These are phyloP conservation scores for Pedionomus torquatus DNA, from an alignment of 2,113 vertebrate genomes.

Conservation along the genomic window DNA sequence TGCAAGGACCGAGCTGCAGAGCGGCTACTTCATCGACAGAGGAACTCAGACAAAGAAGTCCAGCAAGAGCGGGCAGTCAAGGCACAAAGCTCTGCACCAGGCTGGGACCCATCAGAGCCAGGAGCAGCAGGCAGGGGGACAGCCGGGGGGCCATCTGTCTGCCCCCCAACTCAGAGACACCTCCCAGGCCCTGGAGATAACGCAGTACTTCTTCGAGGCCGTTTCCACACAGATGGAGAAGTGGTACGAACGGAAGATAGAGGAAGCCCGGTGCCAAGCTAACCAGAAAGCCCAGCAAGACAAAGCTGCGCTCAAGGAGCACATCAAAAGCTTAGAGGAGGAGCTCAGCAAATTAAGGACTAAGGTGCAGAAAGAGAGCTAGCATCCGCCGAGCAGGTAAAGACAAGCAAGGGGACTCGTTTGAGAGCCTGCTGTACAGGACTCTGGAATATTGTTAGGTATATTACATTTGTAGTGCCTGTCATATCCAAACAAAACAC, in stretches of 20 bases:
- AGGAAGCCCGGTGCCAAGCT: constrained; percentile 89
- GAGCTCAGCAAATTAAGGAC: constrained; percentile 88
- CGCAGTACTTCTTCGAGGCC: constrained; percentile 94
- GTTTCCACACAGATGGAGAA: constrained; percentile 96
- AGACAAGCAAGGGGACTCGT: not conserved
- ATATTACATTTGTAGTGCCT: not conserved
- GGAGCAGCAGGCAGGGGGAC: not conserved
- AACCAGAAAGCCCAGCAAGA: constrained; percentile 87
- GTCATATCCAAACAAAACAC: not conserved
- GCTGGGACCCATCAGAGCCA: not conserved
- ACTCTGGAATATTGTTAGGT: not conserved
- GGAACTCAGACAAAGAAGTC: constrained; percentile 82
- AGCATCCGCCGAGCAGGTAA: not conserved
- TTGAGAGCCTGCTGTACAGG: not conserved
- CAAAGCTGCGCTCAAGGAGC: constrained; percentile 81
- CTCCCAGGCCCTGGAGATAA: constrained; percentile 91
- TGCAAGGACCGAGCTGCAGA: constrained; percentile 68
- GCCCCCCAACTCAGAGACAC: constrained; percentile 74
- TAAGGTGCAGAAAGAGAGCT: constrained; percentile 81
- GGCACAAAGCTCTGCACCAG: constrained; percentile 51
- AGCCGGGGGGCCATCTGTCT: not conserved
- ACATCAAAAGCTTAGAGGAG: constrained; percentile 88
- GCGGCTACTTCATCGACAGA: constrained; percentile 66
- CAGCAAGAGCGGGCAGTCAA: constrained; percentile 74
- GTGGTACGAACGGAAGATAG: constrained; percentile 95